Base-by-base conservation (phyloP, 2,113 vertebrate genomes). In the Pycnonotus jocosus region DNA sequence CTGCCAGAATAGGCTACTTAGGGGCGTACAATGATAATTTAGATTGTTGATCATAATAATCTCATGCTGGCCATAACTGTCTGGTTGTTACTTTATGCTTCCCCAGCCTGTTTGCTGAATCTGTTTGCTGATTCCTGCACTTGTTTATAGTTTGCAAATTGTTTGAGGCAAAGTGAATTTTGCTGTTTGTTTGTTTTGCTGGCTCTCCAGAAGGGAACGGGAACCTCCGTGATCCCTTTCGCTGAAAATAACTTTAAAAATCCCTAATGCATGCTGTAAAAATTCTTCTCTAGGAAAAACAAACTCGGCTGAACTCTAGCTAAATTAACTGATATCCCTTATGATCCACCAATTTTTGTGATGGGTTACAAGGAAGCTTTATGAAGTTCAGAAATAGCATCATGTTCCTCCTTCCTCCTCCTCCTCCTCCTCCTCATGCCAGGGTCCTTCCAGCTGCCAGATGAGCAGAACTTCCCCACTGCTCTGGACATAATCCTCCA, bases 1-100 rank as follows among this genome's bases (percentile, higher is more conserved):
- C 54, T 93, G 87, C 71, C 90, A 94, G 79, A 95, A 86, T 78
- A 77, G 72, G 87, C 88, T 88, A 88, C 76, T 96, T 88, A 92
- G 82, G 90, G 90, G 91, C 60, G 74, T 86, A 93, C 85, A 88
- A 90, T 92, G 90, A 90, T 94, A 94, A 93, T 97, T 93, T 90
- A 90, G 51, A 81, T 94, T 95, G 90, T 86, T 95, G 92, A 90
- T 95, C 81, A 68, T 83, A 70, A 91, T 95, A 92, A 80, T 93
- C 94, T 86, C 84, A 64, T 88, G 81, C 60, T 88, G 81, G 64
- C 87, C 87, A 45, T 97, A 96, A 96, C 71, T 77, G 71, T 83
- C 85, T 92, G 81, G 40, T 64, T 81, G 85, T 86, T 93, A 80
- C 76, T 96, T 96, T 92, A 95, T 95, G 81, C n/a, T 92, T 91